These are phyloP conservation scores for Neuroterus valhalla DNA, from an alignment of 1,140 invertebrate species.

Conservation along the genomic window DNA sequence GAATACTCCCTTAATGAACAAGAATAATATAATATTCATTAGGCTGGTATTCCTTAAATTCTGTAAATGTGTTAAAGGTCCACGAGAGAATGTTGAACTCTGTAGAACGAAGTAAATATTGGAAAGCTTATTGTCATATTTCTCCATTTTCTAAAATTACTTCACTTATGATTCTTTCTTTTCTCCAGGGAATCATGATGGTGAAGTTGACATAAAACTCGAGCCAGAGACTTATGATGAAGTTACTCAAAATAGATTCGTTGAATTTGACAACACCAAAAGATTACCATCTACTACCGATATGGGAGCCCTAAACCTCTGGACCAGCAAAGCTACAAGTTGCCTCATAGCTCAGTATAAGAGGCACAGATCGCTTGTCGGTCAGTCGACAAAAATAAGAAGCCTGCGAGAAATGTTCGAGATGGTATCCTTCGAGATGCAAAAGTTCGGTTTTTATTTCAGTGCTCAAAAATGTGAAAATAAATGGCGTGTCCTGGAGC, in stretches of 20 bases:
- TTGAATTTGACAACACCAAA: conserved; percentile 10
- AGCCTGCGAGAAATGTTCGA: conserved; percentile 69
- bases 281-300: conserved; percentile 47
- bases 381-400: conserved; percentile 61
- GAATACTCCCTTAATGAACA: too few relatives aligned
- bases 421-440: conserved; percentile 66
- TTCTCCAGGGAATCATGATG: background rate
- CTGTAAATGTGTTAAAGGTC: too few relatives aligned
- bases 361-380: conserved; percentile 65
- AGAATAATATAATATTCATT: too few relatives aligned
- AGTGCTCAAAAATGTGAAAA: conserved; percentile 67
- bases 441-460: conserved; percentile 62
- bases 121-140: too few relatives aligned
- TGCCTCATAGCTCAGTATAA: conserved; percentile 67
- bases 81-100: too few relatives aligned
- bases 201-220: conserved; percentile 56
- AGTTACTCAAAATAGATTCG: conserved; percentile 50
- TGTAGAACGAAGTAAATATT: too few relatives aligned
- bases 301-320: conserved; percentile 53
- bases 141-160: too few relatives aligned
- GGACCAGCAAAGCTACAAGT: conserved; percentile 65
- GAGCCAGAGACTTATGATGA: conserved; percentile 51
- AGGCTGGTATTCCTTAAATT: too few relatives aligned
- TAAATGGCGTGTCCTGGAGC: conserved; percentile 65
- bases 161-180: too few relatives aligned